Conservation (phyloP, 2,797 vertebrate genomes). For the Tenualosa thibaudeaui region DNA sequence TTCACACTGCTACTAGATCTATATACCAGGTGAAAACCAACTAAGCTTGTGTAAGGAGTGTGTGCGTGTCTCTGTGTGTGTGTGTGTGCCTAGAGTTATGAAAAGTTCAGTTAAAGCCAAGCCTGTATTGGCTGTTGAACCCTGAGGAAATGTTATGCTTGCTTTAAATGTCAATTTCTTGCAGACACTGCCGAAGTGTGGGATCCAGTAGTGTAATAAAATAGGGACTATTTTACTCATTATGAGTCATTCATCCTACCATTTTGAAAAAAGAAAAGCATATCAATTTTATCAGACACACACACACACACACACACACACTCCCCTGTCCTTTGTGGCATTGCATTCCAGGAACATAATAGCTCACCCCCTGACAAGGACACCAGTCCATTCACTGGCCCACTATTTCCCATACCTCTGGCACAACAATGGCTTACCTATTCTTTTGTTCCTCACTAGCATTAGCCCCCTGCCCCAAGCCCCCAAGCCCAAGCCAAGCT, state of each 20-base stretch:
- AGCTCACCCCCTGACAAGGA: constrained; percentile 7
- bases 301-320: not conserved
- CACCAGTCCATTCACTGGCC: not conserved
- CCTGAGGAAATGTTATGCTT: not conserved
- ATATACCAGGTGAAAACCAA: too few species aligned
- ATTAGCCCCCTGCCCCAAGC: not conserved
- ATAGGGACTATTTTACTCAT: not conserved
- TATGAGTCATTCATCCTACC: not conserved
- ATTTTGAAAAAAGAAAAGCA: not conserved
- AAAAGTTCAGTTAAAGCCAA: not conserved
- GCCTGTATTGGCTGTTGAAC: not conserved
- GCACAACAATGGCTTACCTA: constrained; percentile 25
- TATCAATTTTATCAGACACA: not conserved
- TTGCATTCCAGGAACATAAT: not conserved
- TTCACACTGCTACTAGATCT: too few species aligned
- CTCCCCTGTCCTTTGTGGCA: not conserved
- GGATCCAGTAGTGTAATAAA: constrained; percentile 47
- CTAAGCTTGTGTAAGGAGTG: too few species aligned
- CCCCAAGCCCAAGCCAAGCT: constrained; percentile 10
- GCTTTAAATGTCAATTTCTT: not conserved
- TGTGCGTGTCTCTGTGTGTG: too few species aligned
- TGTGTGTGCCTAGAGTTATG: not conserved
- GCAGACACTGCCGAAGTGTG: constrained; percentile 48
- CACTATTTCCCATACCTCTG: not conserved
- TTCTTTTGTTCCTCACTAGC: not conserved